Evolutionary conservation across 2,888 invertebrate genomes (phyloP).

Genomic region (Neocrepidodera transversa): DNA sequence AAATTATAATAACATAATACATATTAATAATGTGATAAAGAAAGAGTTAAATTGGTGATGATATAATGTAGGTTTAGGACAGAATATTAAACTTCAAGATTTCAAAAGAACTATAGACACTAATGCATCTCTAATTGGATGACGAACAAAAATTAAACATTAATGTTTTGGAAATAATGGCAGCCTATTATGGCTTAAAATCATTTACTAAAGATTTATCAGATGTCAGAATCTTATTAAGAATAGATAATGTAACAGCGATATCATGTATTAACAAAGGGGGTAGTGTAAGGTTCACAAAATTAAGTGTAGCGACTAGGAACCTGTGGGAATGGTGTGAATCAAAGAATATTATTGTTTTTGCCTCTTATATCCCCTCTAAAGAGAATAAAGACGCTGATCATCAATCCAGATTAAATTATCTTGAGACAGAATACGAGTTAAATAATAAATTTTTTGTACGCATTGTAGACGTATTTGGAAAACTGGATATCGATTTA

Average conservation of each 20-base stretch:
- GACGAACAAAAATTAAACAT: no score
- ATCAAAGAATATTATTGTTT: constrained; percentile 7
- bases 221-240: no score
- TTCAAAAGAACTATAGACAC: no score
- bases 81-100: no score
- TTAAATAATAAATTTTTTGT: not conserved
- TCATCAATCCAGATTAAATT: not conserved
- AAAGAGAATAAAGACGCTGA: not conserved
- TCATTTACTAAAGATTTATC: no score
- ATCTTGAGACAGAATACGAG: constrained; percentile 15
- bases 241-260: constrained; percentile 14
- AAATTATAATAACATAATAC: no score
- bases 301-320: not conserved
- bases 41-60: no score
- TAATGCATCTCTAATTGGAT: no score
- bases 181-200: no score
- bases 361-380: not conserved
- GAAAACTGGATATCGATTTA: constrained; percentile 16
- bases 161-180: no score
- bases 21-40: no score
- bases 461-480: not conserved
- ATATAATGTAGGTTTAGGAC: no score
- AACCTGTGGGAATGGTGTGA: constrained; percentile 12
- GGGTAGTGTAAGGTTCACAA: not conserved
- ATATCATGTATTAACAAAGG: constrained; percentile 10